phyloP scores from a whole-genome alignment of 2,113 vertebrate species.

The Lonchura striata region DNA sequence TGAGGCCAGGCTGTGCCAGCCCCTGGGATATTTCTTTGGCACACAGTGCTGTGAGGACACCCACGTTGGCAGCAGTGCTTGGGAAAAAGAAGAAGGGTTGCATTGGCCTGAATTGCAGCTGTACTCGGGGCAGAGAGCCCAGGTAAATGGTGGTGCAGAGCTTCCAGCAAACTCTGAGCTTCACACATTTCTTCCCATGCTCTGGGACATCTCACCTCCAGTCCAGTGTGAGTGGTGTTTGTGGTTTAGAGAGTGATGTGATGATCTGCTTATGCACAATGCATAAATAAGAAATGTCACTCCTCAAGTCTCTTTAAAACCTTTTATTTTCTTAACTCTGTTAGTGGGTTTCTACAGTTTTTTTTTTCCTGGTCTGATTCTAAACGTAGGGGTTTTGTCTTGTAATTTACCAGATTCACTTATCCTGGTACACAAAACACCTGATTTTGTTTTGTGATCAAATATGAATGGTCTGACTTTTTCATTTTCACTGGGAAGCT shows the following conservation, averaged over 20 bases:
- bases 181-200: neutral
- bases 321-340: neutral
- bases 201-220: neutral
- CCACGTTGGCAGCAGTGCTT: neutral
- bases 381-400: neutral
- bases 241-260: neutral
- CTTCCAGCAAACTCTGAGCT: neutral
- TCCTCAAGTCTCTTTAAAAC: neutral
- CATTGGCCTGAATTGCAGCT: neutral
- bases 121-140: neutral
- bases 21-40: neutral
- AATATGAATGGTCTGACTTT: neutral
- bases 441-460: neutral
- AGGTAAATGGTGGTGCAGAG: neutral
- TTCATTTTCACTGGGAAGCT: neutral
- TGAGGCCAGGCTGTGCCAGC: neutral
- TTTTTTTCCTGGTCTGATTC: neutral
- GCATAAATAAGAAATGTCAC: neutral
- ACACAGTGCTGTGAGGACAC: fast-evolving
- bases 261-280: neutral
- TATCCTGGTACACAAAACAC: neutral
- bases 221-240: neutral
- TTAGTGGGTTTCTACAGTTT: neutral
- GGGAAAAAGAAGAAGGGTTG: neutral
- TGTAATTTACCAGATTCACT: neutral